Percentiles rank a stretch among this genome's conserved stretches.
Evolutionary conservation across 2,797 vertebrate species (phyloP).

Genomic region (Hoplostethus mediterraneus): DNA sequence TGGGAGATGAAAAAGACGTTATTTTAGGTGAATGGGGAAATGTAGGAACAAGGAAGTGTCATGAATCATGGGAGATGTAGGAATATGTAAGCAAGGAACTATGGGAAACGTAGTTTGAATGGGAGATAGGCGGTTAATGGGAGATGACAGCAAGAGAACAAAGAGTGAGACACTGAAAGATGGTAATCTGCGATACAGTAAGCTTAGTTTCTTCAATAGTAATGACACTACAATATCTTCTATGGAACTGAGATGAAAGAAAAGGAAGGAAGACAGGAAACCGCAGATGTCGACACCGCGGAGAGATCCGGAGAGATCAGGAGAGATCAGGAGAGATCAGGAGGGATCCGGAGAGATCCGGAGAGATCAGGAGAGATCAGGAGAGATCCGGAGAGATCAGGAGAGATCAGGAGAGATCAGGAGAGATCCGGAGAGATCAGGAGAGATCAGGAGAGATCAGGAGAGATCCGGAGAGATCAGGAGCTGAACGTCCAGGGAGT

Average conservation of each 20-base stretch:
- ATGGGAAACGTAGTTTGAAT: constrained; percentile 46
- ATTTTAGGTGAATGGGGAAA: background rate
- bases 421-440: too few relatives aligned
- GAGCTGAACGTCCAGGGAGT: background rate
- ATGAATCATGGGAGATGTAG: constrained; percentile 4
- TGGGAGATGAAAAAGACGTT: constrained; percentile 11
- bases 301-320: too few relatives aligned
- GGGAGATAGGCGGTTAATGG: background rate
- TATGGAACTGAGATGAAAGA: background rate
- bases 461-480: too few relatives aligned
- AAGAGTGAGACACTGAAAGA: background rate
- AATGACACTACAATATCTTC: constrained; percentile 14
- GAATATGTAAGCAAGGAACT: constrained; percentile 26
- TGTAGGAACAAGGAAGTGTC: background rate
- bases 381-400: too few relatives aligned
- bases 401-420: too few relatives aligned
- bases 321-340: too few relatives aligned
- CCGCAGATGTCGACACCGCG: too few relatives aligned
- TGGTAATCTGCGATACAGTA: background rate
- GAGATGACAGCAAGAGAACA: background rate
- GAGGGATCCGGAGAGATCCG: background rate
- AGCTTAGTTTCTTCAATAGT: constrained; percentile 1
- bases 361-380: too few relatives aligned
- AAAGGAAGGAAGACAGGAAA: background rate
- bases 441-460: background rate